Evolutionary conservation across 2,113 vertebrate species (phyloP).

Genomic region (Pseudolaguvia tuberculata): DNA sequence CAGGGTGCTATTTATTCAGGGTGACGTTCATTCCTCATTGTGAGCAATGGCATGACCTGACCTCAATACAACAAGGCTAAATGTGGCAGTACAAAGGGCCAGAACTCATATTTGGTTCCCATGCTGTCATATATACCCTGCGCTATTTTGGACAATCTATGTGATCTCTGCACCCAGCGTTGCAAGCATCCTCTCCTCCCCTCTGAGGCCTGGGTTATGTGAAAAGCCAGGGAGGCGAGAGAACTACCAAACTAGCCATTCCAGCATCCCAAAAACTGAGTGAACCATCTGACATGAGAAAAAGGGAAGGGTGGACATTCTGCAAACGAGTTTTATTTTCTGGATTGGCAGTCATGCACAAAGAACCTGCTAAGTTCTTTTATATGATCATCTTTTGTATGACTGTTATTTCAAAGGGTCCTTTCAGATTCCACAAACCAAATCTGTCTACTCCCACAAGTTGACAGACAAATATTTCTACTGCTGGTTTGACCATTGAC

Average conservation of each 20-base stretch:
- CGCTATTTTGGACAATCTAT: slow-evolving; percentile 76
- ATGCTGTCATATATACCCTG: slow-evolving; percentile 79
- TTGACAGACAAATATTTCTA: background rate
- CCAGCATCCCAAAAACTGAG: slow-evolving; percentile 24
- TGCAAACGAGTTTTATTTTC: slow-evolving; percentile 71
- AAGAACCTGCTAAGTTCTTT: slow-evolving; percentile 87
- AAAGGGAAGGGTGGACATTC: background rate
- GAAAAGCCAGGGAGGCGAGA: slow-evolving; percentile 71
- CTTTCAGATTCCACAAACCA: slow-evolving; percentile 59
- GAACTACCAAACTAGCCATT: slow-evolving; percentile 69
- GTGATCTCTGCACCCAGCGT: slow-evolving; percentile 60
- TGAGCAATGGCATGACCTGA: slow-evolving; percentile 47
- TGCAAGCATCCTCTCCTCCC: slow-evolving; percentile 63
- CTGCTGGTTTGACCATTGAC: slow-evolving; percentile 14
- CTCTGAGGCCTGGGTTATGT: slow-evolving; percentile 90
- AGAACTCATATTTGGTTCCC: slow-evolving; percentile 73
- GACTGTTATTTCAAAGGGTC: slow-evolving; percentile 75
- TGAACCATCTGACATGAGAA: slow-evolving; percentile 71
- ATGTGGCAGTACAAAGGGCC: slow-evolving; percentile 59
- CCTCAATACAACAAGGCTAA: slow-evolving; percentile 48
- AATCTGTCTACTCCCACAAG: background rate
- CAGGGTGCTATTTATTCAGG: slow-evolving; percentile 47
- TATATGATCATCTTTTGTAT: slow-evolving; percentile 85
- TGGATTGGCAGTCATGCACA: slow-evolving; percentile 89
- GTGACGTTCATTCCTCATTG: slow-evolving; percentile 41